These are phyloP conservation scores for Polymixis lichenea DNA, from an alignment of 2,888 invertebrate genomes.

Conservation along the genomic window DNA sequence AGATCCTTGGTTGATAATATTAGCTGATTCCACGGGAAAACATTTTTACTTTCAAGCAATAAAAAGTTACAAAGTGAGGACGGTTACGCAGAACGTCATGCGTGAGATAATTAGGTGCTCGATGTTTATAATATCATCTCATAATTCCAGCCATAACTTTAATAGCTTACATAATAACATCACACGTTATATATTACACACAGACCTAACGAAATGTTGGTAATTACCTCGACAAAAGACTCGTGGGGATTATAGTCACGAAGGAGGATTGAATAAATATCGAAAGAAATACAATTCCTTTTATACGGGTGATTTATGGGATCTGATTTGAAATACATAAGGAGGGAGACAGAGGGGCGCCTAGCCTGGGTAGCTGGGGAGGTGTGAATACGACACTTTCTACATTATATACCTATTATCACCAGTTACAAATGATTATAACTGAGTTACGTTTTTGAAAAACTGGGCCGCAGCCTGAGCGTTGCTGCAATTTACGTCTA, in stretches of 20 bases:
- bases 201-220: conserved; percentile 33
- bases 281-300: conserved; percentile 67
- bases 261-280: conserved; percentile 71
- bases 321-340: conserved; percentile 80
- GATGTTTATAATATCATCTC: conserved; percentile 8
- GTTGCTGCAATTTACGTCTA: conserved; percentile 84
- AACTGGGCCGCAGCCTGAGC: conserved; percentile 82
- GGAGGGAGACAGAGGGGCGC: conserved; percentile 79
- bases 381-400: conserved; percentile 71
- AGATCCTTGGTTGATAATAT: conserved; percentile 27
- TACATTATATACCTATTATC: conserved; percentile 64
- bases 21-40: conserved; percentile 13
- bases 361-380: conserved; percentile 70
- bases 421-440: conserved; percentile 71
- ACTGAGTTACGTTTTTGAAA: conserved; percentile 63
- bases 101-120: conserved; percentile 24
- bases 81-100: conserved; percentile 19
- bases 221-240: conserved; percentile 59
- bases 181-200: conserved; percentile 27
- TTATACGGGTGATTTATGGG: conserved; percentile 77
- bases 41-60: conserved; percentile 16
- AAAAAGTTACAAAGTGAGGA: conserved; percentile 11
- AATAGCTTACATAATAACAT: conserved; percentile 46
- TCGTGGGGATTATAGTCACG: conserved; percentile 51
- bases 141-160: conserved; percentile 25